phyloP scores from a whole-genome alignment of 2,797 vertebrate genomes.

The Lophotriccus pileatus region DNA sequence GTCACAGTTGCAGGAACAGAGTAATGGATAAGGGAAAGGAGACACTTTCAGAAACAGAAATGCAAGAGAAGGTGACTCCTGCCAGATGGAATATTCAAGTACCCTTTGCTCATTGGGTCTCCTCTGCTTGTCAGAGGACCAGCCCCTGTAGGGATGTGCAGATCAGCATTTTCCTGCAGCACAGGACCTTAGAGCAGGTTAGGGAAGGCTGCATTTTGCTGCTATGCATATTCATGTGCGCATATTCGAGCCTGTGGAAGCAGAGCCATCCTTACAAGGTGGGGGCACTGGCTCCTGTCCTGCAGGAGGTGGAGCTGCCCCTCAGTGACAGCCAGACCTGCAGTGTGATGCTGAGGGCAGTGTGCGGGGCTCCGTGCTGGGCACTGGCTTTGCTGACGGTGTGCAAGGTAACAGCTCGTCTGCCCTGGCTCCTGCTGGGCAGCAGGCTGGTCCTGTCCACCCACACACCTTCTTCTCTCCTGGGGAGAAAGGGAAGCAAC shows the following conservation, averaged over 20 bases:
- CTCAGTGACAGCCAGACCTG: neutral
- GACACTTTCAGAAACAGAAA: neutral
- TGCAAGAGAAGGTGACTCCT: neutral
- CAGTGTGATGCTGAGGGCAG: neutral
- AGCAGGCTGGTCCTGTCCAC: neutral
- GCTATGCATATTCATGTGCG: neutral
- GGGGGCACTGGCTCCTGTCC: neutral
- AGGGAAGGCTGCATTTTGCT: neutral
- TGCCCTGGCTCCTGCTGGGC: neutral
- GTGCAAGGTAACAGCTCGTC: neutral
- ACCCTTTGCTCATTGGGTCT: neutral
- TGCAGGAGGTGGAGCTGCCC: neutral
- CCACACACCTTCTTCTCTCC: neutral
- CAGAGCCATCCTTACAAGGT: neutral
- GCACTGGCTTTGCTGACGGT: neutral
- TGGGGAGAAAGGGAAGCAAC: neutral
- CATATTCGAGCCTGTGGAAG: fast-evolving
- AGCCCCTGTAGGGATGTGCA: neutral
- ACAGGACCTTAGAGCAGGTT: neutral
- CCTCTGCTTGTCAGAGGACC: neutral
- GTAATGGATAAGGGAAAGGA: neutral
- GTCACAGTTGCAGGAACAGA: neutral
- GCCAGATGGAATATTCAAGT: neutral
- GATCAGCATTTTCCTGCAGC: neutral
- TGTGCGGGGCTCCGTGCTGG: neutral